phyloP scores from a whole-genome alignment of 35 echinoderm and acorn worm genomes.

The Diadema setosum region DNA sequence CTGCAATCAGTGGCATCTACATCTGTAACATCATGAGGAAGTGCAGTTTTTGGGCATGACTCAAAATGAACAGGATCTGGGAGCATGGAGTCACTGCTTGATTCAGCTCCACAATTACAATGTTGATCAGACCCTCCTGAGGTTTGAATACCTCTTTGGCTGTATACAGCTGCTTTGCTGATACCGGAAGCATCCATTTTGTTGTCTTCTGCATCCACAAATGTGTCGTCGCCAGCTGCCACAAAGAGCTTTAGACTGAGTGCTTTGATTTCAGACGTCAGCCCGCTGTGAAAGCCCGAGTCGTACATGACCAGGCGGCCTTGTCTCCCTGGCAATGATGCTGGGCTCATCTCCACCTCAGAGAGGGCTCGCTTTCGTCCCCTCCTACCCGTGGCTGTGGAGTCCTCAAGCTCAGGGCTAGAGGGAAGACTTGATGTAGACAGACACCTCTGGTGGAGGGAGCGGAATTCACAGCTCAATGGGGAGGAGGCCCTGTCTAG shows the following conservation, averaged over 20 bases:
- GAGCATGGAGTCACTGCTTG: too few relatives aligned
- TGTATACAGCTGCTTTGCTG: too few relatives aligned
- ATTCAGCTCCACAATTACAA: too few relatives aligned
- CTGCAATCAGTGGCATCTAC: too few relatives aligned
- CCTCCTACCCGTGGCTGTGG: not conserved
- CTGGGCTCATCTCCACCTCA: not conserved
- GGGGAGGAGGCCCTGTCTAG: too few relatives aligned
- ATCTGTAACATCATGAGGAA: too few relatives aligned
- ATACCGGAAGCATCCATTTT: too few relatives aligned
- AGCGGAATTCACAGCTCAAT: not conserved
- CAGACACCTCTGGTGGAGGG: not conserved
- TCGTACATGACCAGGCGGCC: not conserved
- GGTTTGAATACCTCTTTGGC: too few relatives aligned
- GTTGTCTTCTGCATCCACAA: too few relatives aligned
- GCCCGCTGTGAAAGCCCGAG: not conserved
- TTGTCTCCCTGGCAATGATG: not conserved
- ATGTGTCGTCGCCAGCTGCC: not conserved
- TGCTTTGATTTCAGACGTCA: not conserved
- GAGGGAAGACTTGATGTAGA: not conserved
- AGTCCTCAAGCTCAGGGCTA: not conserved
- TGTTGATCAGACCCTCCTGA: too few relatives aligned
- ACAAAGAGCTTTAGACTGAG: conserved; percentile 3
- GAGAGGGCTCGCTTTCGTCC: not conserved
- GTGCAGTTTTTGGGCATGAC: too few relatives aligned
- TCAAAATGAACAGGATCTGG: too few relatives aligned